Conservation (phyloP, 2,797 vertebrate species). For the Argyrosomus regius region DNA sequence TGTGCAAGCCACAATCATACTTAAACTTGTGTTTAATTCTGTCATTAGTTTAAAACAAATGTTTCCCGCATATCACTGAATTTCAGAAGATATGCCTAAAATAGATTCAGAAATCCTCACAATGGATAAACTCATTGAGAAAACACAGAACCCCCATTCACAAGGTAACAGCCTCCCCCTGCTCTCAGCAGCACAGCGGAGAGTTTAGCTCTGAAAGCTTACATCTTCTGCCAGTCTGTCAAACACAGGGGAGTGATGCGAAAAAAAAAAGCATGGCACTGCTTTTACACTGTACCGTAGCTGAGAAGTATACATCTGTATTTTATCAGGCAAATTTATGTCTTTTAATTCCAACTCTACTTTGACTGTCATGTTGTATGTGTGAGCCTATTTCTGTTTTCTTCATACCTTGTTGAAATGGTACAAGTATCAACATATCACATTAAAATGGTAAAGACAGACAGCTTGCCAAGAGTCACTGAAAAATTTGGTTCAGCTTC, state of each 20-base stretch:
- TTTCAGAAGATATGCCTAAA: slow-evolving; percentile 10
- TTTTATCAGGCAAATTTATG: no score
- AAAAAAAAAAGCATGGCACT: slow-evolving; percentile 19
- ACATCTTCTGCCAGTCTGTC: slow-evolving; percentile 54
- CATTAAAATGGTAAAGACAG: background rate
- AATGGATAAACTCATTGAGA: slow-evolving; percentile 52
- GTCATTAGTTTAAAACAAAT: background rate
- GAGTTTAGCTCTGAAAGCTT: slow-evolving; percentile 43
- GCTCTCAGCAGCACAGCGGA: slow-evolving; percentile 53
- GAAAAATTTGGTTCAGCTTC: background rate
- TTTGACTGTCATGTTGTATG: slow-evolving; percentile 1
- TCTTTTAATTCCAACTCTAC: background rate
- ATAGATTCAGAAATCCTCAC: slow-evolving; percentile 14
- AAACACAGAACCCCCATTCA: slow-evolving; percentile 66
- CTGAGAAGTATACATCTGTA: no score
- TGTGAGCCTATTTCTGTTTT: background rate
- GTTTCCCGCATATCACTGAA: background rate
- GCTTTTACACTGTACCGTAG: background rate
- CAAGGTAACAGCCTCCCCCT: slow-evolving; percentile 48
- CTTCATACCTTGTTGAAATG: background rate
- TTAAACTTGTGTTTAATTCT: background rate
- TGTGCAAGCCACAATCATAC: background rate
- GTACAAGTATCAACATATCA: background rate
- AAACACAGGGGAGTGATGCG: slow-evolving; percentile 40
- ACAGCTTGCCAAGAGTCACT: background rate